These are phyloP conservation scores for Dasyurus viverrinus DNA, from an alignment of 2,113 vertebrate genomes.

Conservation along the genomic window DNA sequence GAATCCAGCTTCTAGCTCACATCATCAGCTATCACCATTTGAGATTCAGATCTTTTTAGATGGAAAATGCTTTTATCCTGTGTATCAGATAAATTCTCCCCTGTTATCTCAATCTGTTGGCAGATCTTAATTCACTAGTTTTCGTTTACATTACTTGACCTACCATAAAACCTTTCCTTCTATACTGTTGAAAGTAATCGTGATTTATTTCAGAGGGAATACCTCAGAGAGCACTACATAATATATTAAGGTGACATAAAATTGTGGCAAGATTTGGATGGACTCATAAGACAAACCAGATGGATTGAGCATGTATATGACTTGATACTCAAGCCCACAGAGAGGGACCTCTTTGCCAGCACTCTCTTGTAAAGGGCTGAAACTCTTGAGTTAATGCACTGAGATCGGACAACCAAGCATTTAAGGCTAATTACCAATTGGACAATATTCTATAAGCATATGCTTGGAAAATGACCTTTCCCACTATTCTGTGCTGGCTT, in stretches of 20 bases:
- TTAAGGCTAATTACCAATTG: no score
- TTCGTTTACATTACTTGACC: not conserved
- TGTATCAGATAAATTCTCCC: not conserved
- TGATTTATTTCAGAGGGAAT: not conserved
- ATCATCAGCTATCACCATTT: not conserved
- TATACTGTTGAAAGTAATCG: not conserved
- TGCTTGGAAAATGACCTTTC: no score
- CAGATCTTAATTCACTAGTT: not conserved
- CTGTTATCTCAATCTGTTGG: not conserved
- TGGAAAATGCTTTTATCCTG: not conserved
- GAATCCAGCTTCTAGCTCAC: not conserved
- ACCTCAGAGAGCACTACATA: not conserved
- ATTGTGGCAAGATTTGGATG: not conserved
- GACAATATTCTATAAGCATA: no score
- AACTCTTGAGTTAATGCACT: no score
- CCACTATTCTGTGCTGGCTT: no score
- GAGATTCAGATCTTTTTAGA: not conserved
- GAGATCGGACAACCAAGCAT: no score
- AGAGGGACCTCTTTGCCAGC: constrained; percentile 14
- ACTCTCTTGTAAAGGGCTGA: no score
- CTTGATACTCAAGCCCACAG: not conserved
- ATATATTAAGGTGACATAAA: not conserved
- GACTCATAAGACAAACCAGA: not conserved
- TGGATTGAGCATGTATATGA: not conserved
- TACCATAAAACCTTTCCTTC: not conserved